phyloP scores from a whole-genome alignment of 2,797 vertebrate species.

The Yasuhikotakia modesta region DNA sequence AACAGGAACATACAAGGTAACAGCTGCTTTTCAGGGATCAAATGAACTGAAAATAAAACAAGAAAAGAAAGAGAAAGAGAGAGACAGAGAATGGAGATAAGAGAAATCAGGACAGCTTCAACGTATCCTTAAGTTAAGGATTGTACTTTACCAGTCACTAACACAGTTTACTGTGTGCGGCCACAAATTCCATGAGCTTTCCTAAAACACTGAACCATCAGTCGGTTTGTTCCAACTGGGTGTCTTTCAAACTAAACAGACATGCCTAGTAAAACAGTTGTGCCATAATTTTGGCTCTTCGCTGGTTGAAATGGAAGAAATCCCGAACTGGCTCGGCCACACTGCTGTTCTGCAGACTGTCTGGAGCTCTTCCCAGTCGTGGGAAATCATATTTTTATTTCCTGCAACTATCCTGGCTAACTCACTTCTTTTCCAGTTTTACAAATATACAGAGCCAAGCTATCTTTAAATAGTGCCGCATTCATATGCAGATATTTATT shows the following conservation, averaged over 20 bases:
- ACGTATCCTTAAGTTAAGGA: constrained; percentile 56
- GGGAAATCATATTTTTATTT: constrained; percentile 53
- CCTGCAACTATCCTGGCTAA: constrained; percentile 37
- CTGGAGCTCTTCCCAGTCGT: constrained; percentile 46
- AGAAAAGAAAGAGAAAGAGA: background rate
- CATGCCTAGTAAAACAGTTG: background rate
- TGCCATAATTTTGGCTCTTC: constrained; percentile 8
- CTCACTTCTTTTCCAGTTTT: constrained; percentile 9
- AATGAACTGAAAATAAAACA: constrained; percentile 11
- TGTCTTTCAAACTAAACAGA: constrained; percentile 22
- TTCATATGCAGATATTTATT: background rate
- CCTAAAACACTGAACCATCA: background rate
- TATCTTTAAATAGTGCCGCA: background rate
- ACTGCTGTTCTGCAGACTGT: constrained; percentile 23
- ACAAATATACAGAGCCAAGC: background rate
- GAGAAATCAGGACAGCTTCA: constrained; percentile 41
- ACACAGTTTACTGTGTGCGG: constrained; percentile 17
- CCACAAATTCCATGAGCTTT: background rate
- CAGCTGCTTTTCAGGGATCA: background rate
- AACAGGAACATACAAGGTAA: constrained; percentile 64
- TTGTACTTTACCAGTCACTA: constrained; percentile 44
- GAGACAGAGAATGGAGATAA: constrained; percentile 30
- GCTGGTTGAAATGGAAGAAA: constrained; percentile 1
- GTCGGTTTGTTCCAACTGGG: background rate
- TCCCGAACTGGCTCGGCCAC: constrained; percentile 38